Conservation (phyloP, 2,888 invertebrate species). For the Dicyrtoma fusca region DNA sequence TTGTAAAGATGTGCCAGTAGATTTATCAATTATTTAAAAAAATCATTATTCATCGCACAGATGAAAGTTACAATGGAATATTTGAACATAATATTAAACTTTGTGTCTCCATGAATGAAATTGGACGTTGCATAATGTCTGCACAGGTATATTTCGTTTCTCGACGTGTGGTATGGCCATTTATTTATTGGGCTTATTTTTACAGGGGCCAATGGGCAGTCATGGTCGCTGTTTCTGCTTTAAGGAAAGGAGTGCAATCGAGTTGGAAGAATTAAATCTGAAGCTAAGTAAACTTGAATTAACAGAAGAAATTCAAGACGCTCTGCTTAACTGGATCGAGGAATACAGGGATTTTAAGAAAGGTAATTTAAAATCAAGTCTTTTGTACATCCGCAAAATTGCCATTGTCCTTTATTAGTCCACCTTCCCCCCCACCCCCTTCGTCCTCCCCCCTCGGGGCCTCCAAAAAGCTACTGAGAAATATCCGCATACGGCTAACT, state of each 20-base stretch:
- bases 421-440: too few species aligned
- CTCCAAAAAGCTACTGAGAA: too few species aligned
- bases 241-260: constrained; percentile 44
- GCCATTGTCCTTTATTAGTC: too few species aligned
- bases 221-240: constrained; percentile 44
- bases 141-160: background rate
- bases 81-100: too few species aligned
- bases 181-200: background rate
- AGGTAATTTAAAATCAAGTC: constrained; percentile 41
- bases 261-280: constrained; percentile 31
- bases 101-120: too few species aligned
- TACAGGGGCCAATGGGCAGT: constrained; percentile 36
- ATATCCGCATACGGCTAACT: too few species aligned
- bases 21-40: too few species aligned
- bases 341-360: constrained; percentile 54
- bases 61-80: too few species aligned
- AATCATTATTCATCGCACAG: too few species aligned
- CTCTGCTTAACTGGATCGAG: constrained; percentile 52
- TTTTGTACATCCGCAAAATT: too few species aligned
- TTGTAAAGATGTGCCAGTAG: too few species aligned
- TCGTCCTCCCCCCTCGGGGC: too few species aligned
- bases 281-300: constrained; percentile 37
- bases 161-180: background rate
- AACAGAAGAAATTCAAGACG: constrained; percentile 38
- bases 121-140: background rate